Conservation (phyloP, 2,113 vertebrate genomes). For the Lagenorhynchus albirostris region DNA sequence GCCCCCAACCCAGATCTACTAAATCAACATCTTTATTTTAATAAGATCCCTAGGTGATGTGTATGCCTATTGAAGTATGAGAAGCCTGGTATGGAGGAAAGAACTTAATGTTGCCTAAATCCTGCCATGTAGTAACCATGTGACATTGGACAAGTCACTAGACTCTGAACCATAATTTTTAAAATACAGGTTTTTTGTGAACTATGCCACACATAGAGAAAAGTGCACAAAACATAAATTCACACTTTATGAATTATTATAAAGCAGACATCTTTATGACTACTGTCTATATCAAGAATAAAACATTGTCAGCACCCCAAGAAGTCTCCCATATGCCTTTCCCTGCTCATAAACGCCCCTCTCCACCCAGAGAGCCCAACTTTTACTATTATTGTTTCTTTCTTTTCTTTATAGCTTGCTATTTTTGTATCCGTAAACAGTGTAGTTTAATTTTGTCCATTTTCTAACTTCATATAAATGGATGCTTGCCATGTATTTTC, state of each 20-base stretch:
- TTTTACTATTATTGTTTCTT: background rate
- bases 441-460: background rate
- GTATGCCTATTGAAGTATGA: background rate
- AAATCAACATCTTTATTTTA: constrained; percentile 17
- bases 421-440: constrained; percentile 22
- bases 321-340: background rate
- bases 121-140: background rate
- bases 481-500: constrained; percentile 21
- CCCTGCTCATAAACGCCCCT: background rate
- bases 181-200: background rate
- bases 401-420: background rate
- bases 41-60: background rate
- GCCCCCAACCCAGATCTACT: background rate
- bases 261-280: constrained; percentile 4
- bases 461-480: constrained; percentile 33
- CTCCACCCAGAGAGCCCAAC: background rate
- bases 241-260: background rate
- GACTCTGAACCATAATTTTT: background rate
- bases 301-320: background rate
- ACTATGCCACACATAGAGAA: background rate
- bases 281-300: background rate
- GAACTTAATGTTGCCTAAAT: background rate
- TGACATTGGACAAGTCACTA: background rate
- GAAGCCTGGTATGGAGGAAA: background rate
- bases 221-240: background rate